Base-by-base conservation (phyloP, 2,888 invertebrate genomes). In the Druceiella hillmani region DNA sequence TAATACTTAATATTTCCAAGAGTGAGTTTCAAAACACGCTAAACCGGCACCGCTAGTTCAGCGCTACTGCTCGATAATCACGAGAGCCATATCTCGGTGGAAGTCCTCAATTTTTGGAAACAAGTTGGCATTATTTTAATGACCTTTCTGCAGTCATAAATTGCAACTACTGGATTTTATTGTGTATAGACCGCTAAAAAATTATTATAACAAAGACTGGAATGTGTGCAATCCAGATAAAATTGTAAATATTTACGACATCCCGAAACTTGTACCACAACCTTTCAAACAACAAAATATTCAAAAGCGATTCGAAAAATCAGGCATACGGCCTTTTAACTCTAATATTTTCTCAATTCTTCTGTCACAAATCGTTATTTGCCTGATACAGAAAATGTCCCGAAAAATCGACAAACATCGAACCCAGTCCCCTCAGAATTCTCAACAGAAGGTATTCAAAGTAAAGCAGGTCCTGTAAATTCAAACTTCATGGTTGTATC, bases 121-220 rank as follows among this genome's bases (percentile, higher is more conserved):
- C 38, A 41, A 30, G 11, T 24, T 33, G 44, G 38, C 31, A 43
- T 48, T 31, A 35, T 47, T n/a, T n/a, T 40, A 7, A 38, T 45
- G 40, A 43, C 44, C 7, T 43, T 44, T 34, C 49, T 45, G 43
- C 17, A 43, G 41, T 40, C 43, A 44, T 17, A 46, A 42, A 10
- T 29, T 46, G 7, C 45, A 50, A 17, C 48, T 48, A 1, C 24
- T 50, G 9, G 48, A 50, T 33, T 14, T 45, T 11, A 38, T 36
- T 10, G 47, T 48, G 3, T 49, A 43, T 44, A 43, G 48, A 24
- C 50, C 50, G 10, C 32, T 50, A 2, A 50, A 50, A 43, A 48
- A 41, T 22, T 43, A 40, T 13, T 24, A 20, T n/a, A 43, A 42
- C 12, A 33, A 2, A 9, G 39, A 13, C 15, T 50, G 44, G 46